Evolutionary conservation across 2,888 invertebrate species (phyloP).

Genomic region (Callyntrura guangdongensis): DNA sequence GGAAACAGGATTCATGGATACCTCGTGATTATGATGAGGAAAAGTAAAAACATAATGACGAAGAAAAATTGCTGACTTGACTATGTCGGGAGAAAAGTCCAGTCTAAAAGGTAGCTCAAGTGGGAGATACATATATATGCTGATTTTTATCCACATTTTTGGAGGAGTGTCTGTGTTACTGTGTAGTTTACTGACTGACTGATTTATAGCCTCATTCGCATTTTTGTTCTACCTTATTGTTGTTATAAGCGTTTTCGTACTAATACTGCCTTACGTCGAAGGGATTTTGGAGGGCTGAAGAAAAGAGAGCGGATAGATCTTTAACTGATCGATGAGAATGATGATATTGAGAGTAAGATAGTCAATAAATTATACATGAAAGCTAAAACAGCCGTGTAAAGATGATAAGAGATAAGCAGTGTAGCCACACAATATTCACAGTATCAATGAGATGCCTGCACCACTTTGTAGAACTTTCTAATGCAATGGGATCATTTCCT

Average conservation of each 20-base stretch:
- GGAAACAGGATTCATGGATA: slow-evolving; percentile 64
- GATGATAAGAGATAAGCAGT: not conserved
- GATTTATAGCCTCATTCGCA: slow-evolving; percentile 42
- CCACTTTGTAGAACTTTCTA: not conserved
- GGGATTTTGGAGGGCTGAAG: too few relatives aligned
- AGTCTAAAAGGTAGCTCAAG: not conserved
- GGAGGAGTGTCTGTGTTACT: too few relatives aligned
- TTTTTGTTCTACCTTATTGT: slow-evolving; percentile 20
- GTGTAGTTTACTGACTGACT: slow-evolving; percentile 22
- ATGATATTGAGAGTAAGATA: not conserved
- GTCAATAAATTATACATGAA: slow-evolving; percentile 54
- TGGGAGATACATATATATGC: not conserved
- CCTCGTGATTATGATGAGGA: slow-evolving; percentile 54
- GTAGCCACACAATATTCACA: not conserved
- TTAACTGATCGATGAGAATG: not conserved
- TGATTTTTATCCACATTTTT: too few relatives aligned
- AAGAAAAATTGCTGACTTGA: not conserved
- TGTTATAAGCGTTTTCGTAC: too few relatives aligned
- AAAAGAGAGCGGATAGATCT: slow-evolving; percentile 6
- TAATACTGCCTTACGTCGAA: too few relatives aligned
- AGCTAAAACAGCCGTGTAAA: slow-evolving; percentile 12
- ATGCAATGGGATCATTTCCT: not conserved
- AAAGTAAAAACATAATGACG: too few relatives aligned
- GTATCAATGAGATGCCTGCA: not conserved
- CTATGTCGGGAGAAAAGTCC: slow-evolving; percentile 20